Base-by-base conservation (phyloP, 2,888 invertebrate species). In the Caenorhabditis doughertyi region DNA sequence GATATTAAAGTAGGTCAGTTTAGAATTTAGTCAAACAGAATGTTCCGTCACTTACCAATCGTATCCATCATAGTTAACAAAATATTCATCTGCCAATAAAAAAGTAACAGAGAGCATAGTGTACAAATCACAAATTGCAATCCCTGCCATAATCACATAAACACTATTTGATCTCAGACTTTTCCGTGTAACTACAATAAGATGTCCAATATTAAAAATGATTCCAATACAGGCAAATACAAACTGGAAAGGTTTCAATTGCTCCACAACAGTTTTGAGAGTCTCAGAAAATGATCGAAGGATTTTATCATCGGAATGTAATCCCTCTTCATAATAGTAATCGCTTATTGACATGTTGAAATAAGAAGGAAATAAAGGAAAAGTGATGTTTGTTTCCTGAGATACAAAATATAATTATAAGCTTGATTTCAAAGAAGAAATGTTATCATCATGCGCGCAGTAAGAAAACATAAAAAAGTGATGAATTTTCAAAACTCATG, bases 41-140 rank as follows among this genome's bases (percentile, higher is more conserved):
- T n/a, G n/a, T n/a, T n/a, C n/a, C n/a, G n/a, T n/a, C n/a, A 32
- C 56, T 35, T 3, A 56, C 56, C 56, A 56, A 35, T 56, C 56
- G 29, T 16, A 1, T 0, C 9, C 21, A 8, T n/a, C 1, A 16
- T 16, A 44, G n/a, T 1, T 5, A 13, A 4, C 44, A 44, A n/a
- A 16, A n/a, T 16, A 44, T 16, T 44, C 44, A 44, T 35, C 35
- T 9, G 9, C 5, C 9, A 35, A 35, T 7, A 5, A 9, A 55
- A n/a, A 16, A 55, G n/a, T 3, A 44, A 3, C 9, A 7, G 35
- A 7, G 9, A 35, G 1, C 39, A 60, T 60, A 0, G 25, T 25
- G 16, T 8, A 60, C 25, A 60, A 25, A 25, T 60, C 60, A 16
- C 25, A 42, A 8, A 60, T 11, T 0, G 42, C 35, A 42, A 60